Percentiles rank a stretch among this genome's conserved stretches.
These are phyloP conservation scores for Zoanthus gigantus DNA, from an alignment of 92 coral and sea anemone species.

Conservation along the genomic window DNA sequence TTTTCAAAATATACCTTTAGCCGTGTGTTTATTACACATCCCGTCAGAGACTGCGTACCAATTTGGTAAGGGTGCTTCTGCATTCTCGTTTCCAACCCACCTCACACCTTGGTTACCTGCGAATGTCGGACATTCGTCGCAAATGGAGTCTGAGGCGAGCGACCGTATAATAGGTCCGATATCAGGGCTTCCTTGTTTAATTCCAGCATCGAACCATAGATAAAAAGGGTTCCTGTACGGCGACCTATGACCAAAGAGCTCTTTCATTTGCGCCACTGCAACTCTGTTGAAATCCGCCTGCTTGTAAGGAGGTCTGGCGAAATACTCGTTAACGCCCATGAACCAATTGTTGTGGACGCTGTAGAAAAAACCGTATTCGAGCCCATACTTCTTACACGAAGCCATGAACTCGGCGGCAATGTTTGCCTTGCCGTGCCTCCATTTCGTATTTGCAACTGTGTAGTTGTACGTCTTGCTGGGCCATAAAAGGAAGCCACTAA, in stretches of 20 bases:
- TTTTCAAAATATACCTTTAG: not conserved
- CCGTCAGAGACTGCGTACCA: slow-evolving; percentile 85
- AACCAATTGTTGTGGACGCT: slow-evolving; percentile 87
- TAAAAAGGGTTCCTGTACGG: slow-evolving; percentile 79
- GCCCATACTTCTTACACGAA: slow-evolving; percentile 71
- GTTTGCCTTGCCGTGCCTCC: slow-evolving; percentile 81
- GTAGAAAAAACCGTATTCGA: slow-evolving; percentile 74
- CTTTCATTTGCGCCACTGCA: slow-evolving; percentile 70
- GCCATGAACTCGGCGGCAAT: slow-evolving; percentile 73
- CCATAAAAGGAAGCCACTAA: slow-evolving; percentile 89
- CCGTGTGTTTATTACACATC: slow-evolving; percentile 62
- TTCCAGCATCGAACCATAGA: slow-evolving; percentile 88
- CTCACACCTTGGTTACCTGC: slow-evolving; percentile 80
- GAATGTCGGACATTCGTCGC: slow-evolving; percentile 85
- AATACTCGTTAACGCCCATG: slow-evolving; percentile 74
- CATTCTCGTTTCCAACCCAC: slow-evolving; percentile 92
- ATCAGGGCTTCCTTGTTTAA: slow-evolving; percentile 76
- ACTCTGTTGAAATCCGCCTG: slow-evolving; percentile 55
- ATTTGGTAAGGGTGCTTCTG: slow-evolving; percentile 81
- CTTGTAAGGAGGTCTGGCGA: slow-evolving; percentile 39
- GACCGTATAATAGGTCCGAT: slow-evolving; percentile 78
- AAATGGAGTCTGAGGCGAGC: slow-evolving; percentile 69
- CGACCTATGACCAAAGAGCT: slow-evolving; percentile 59
- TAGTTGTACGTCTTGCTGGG: slow-evolving; percentile 80
- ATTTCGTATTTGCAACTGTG: slow-evolving; percentile 74